Base-by-base conservation (phyloP, 2,797 vertebrate genomes). In the Ctenosaura bakeri region DNA sequence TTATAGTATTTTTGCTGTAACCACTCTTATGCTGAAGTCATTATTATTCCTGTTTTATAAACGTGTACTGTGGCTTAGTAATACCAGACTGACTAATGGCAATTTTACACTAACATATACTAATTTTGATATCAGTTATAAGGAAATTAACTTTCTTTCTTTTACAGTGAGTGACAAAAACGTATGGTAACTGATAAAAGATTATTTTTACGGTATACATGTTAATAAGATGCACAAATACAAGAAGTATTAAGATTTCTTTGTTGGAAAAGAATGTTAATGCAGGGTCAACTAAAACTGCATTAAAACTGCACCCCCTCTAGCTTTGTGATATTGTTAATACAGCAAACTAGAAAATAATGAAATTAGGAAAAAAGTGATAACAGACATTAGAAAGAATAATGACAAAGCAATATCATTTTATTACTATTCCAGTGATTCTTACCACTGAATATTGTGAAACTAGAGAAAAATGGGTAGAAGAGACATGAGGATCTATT, bases 201-300 rank as follows among this genome's bases (percentile, higher is more conserved):
- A 22, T 52, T 81, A 22, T 88, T 88, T 88, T 88, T 56, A 82
- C 29, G 42, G 26, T 38, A 42, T 56, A 74, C 20, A 24, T 18
- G 29, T 83, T 74, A 83, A 38, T 12, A 12, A 26, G 42, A 46
- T 73, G 56, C 38, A 82, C n/a, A 29, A 83, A 83, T 83, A 38
- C 35, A 74, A 46, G 52, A 56, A 22, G 42, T 22, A 79, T 87
- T 87, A 64, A 83, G 29, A 62, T 88, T 80, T 52, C n/a, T 64
- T 35, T 18, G 10, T 35, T 32, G 18, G 32, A 86, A 83, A 64
- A 24, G 10, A 29, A 12, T 69, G 59, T 69, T 69, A 62, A 86
- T 74, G 22, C 35, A 46, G 24, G 42, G 54, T n/a, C 42, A 64
- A 29, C 76, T 59, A 22, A 64, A 89, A 83, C 6, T 76, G 3